phyloP scores from a whole-genome alignment of 2,797 vertebrate species.

The Clarias platycephalus region DNA sequence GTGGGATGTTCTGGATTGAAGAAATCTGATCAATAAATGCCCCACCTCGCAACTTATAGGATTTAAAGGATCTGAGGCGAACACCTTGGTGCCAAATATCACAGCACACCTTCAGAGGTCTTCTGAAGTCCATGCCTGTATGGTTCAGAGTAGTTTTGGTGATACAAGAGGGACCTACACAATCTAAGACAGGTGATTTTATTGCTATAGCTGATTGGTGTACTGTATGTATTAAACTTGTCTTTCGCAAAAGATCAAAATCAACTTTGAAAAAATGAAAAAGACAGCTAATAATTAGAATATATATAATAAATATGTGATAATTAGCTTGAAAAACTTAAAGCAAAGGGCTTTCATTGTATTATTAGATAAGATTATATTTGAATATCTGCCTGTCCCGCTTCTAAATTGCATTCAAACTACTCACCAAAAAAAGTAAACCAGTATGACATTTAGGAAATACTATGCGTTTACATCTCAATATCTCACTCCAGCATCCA shows the following conservation, averaged over 20 bases:
- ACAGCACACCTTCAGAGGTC: no score
- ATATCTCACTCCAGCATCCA: background rate
- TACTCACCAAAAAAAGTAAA: background rate
- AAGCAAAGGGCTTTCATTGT: background rate
- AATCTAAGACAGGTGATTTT: no score
- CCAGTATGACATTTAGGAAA: background rate
- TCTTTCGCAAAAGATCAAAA: background rate
- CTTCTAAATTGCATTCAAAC: background rate
- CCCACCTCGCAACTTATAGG: no score
- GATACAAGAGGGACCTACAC: no score
- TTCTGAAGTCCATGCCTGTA: no score
- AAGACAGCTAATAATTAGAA: background rate
- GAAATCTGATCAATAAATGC: no score
- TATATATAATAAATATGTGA: background rate
- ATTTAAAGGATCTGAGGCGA: no score
- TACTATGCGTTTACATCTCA: background rate
- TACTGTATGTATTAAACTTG: no score
- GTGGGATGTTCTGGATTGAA: no score
- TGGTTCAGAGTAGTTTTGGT: background rate
- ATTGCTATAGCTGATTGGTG: background rate
- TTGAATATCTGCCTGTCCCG: background rate
- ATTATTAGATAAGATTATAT: background rate
- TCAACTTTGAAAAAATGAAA: background rate
- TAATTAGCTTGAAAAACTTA: conserved; percentile 3
- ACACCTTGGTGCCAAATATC: no score